These are phyloP conservation scores for Lepidonotus clava DNA, from an alignment of 2,888 invertebrate species.

Conservation along the genomic window DNA sequence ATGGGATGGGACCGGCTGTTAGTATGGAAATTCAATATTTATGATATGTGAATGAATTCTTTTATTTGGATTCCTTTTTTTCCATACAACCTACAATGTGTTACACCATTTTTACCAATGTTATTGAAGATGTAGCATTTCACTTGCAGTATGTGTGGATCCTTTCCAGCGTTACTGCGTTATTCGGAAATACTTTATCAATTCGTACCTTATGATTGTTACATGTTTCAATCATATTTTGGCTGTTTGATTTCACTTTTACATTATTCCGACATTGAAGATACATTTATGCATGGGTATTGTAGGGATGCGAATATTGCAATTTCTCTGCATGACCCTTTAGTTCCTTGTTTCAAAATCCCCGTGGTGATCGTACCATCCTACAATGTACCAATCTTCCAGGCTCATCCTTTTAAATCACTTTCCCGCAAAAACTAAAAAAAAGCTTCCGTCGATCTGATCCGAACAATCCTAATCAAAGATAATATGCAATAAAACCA, in stretches of 20 bases:
- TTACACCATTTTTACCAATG: slow-evolving; percentile 28
- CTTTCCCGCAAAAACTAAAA: background rate
- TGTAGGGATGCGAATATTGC: slow-evolving; percentile 34
- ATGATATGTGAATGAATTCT: background rate
- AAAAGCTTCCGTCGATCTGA: background rate
- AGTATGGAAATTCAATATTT: slow-evolving; percentile 1
- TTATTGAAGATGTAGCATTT: slow-evolving; percentile 27
- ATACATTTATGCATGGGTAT: slow-evolving; percentile 33
- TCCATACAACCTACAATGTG: background rate
- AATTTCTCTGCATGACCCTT: slow-evolving; percentile 2
- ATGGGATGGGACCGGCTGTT: slow-evolving; percentile 16
- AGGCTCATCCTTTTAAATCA: background rate
- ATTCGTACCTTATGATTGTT: slow-evolving; percentile 10
- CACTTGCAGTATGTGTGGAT: slow-evolving; percentile 38
- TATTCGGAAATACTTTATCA: background rate
- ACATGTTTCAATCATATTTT: slow-evolving; percentile 30
- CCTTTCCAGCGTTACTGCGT: slow-evolving; percentile 20
- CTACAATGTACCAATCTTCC: background rate
- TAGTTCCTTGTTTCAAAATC: background rate
- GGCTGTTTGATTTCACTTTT: background rate
- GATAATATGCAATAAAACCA: too few species aligned
- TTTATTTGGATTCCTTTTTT: background rate
- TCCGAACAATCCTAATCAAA: too few species aligned
- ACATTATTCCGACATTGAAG: background rate
- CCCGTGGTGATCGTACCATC: background rate